These are phyloP conservation scores for Ptiloglossa arizonensis DNA, from an alignment of 1,140 invertebrate genomes.

Conservation along the genomic window DNA sequence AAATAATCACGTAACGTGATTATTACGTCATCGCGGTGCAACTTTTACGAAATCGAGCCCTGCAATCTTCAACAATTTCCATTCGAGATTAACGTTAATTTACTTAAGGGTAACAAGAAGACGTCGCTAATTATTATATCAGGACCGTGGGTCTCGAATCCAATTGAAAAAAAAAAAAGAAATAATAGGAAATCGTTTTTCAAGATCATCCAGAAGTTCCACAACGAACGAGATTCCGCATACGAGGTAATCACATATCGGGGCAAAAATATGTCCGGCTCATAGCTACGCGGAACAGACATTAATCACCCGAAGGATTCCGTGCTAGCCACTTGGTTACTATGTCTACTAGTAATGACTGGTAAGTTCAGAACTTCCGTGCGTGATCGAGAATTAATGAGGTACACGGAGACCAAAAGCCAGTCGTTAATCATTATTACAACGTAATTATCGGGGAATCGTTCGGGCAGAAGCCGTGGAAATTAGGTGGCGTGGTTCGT, in stretches of 20 bases:
- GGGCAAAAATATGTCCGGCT: conserved; percentile 50
- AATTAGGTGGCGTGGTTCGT: conserved; percentile 47
- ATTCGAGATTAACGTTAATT: neutral
- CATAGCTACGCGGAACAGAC: conserved; percentile 32
- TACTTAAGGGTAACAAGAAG: neutral
- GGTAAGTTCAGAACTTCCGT: conserved; percentile 59
- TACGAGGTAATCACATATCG: conserved; percentile 2
- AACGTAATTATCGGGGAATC: conserved; percentile 61
- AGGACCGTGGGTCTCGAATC: neutral
- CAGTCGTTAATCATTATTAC: conserved; percentile 66
- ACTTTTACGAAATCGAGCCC: neutral
- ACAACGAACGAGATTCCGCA: neutral
- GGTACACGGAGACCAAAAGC: conserved; percentile 56
- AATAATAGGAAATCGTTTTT: neutral
- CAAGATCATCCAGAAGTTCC: neutral
- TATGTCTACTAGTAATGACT: conserved; percentile 57
- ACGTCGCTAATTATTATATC: conserved; percentile 5
- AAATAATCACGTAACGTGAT: too few relatives aligned
- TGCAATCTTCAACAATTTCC: conserved; percentile 1
- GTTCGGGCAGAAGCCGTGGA: conserved; percentile 21
- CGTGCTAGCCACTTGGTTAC: conserved; percentile 47
- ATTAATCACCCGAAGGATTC: conserved; percentile 61
- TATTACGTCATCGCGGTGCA: too few relatives aligned
- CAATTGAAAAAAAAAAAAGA: neutral
- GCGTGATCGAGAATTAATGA: conserved; percentile 57